Conservation (phyloP, 1,140 invertebrate species). For the Bombus breviceps region DNA sequence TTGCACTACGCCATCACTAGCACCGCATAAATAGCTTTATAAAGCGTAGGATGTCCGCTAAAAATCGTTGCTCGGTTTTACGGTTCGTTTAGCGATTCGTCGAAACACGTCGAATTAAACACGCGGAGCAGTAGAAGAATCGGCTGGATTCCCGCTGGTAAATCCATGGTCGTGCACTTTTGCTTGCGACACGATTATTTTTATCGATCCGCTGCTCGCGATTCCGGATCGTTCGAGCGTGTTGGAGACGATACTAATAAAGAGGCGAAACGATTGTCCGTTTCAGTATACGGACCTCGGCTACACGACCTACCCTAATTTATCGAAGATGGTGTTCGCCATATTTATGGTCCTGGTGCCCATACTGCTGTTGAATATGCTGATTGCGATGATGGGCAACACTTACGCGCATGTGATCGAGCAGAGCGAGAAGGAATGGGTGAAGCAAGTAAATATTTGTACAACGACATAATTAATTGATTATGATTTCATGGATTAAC, state of each 20-base stretch:
- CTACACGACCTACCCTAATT: conserved; percentile 93
- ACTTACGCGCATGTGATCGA: conserved; percentile 99
- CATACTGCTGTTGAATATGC: conserved; percentile 97
- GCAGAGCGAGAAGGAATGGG: conserved; percentile 99
- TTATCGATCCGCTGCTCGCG: neutral
- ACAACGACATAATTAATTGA: neutral
- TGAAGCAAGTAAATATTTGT: conserved; percentile 91
- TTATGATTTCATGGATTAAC: neutral
- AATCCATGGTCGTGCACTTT: conserved; percentile 36
- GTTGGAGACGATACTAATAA: neutral
- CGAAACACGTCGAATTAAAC: conserved; percentile 53
- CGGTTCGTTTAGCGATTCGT: conserved; percentile 46
- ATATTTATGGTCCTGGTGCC: conserved; percentile 99
- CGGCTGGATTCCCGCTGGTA: conserved; percentile 41
- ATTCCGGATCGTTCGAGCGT: neutral
- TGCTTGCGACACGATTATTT: conserved; percentile 17
- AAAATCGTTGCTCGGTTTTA: conserved; percentile 63
- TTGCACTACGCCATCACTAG: neutral
- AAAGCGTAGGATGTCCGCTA: conserved; percentile 62
- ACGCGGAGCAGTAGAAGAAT: neutral
- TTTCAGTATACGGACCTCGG: conserved; percentile 95
- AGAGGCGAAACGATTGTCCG: neutral
- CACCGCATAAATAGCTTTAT: conserved; percentile 35
- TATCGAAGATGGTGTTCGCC: conserved; percentile 97
- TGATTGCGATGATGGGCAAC: conserved; percentile 99